These are phyloP conservation scores for Micropoecilia bifurca DNA, from an alignment of 2,797 vertebrate genomes.

Conservation along the genomic window DNA sequence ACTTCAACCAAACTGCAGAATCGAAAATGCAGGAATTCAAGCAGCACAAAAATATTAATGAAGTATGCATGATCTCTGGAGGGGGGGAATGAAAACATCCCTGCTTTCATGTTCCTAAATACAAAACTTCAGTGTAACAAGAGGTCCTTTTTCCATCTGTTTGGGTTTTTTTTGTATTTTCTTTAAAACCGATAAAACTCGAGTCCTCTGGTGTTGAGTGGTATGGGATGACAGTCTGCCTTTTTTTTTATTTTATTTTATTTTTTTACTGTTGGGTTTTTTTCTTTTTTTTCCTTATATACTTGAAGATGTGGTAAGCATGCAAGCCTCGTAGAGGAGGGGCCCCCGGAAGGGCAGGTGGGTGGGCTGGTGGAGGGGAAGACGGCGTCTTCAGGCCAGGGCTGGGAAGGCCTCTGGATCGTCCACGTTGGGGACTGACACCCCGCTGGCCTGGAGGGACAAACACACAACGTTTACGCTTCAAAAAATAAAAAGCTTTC, in stretches of 20 bases:
- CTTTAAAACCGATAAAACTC: constrained; percentile 93
- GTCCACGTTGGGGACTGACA: constrained; percentile 97
- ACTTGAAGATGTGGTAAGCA: constrained; percentile 98
- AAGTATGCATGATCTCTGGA: constrained; percentile 95
- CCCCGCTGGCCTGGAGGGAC: constrained; percentile 84
- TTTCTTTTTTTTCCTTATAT: constrained; percentile 84
- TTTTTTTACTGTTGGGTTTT: constrained; percentile 62
- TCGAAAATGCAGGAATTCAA: constrained; percentile 92
- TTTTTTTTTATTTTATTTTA: constrained; percentile 30
- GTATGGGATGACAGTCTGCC: constrained; percentile 92
- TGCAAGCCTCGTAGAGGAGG: constrained; percentile 98
- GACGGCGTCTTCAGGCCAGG: constrained; percentile 86
- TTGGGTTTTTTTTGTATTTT: constrained; percentile 72
- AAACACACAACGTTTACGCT: constrained; percentile 12
- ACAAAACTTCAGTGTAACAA: constrained; percentile 99
- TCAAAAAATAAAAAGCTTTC: not conserved
- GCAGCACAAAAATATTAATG: constrained; percentile 93
- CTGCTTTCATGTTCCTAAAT: constrained; percentile 99
- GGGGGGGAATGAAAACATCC: constrained; percentile 90
- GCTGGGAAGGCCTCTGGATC: constrained; percentile 99
- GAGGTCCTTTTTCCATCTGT: constrained; percentile 89
- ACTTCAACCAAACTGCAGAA: constrained; percentile 76
- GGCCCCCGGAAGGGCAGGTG: constrained; percentile 84
- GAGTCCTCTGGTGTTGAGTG: constrained; percentile 94
- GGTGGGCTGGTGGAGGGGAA: constrained; percentile 84